Conservation (phyloP, 2,797 vertebrate genomes). For the Takifugu ocellatus region DNA sequence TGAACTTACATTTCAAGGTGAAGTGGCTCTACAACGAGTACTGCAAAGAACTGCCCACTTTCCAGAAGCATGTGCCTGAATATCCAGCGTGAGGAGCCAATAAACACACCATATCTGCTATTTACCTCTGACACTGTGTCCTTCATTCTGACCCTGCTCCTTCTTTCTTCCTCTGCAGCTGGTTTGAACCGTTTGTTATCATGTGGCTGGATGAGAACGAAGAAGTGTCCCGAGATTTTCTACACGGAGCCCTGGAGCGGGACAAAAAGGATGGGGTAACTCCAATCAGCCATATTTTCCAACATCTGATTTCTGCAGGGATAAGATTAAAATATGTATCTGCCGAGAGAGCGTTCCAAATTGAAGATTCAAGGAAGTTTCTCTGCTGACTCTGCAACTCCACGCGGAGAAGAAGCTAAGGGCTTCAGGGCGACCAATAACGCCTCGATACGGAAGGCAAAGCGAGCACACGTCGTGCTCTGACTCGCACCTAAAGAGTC, state of each 20-base stretch:
- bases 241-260: conserved; percentile 91
- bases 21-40: conserved; percentile 99
- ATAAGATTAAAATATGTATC: not conserved
- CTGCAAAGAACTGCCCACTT: conserved; percentile 88
- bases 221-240: conserved; percentile 94
- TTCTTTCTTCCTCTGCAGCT: conserved; percentile 69
- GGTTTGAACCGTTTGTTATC: conserved; percentile 97
- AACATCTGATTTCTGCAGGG: not conserved
- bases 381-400: conserved; percentile 48
- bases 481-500: conserved; percentile 31
- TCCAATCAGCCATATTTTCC: conserved; percentile 10
- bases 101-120: not conserved
- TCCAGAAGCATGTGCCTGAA: conserved; percentile 90
- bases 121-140: conserved; percentile 11
- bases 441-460: conserved; percentile 49
- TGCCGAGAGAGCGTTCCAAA: not conserved
- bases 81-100: conserved; percentile 77
- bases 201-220: conserved; percentile 99
- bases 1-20: conserved; percentile 99
- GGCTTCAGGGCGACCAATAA: conserved; percentile 61
- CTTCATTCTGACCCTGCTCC: not conserved
- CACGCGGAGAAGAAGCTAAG: conserved; percentile 41
- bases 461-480: conserved; percentile 14
- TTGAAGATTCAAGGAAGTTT: conserved; percentile 46
- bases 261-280: conserved; percentile 97